Base-by-base conservation (phyloP, 2,888 invertebrate species). In the Tetragonisca angustula region DNA sequence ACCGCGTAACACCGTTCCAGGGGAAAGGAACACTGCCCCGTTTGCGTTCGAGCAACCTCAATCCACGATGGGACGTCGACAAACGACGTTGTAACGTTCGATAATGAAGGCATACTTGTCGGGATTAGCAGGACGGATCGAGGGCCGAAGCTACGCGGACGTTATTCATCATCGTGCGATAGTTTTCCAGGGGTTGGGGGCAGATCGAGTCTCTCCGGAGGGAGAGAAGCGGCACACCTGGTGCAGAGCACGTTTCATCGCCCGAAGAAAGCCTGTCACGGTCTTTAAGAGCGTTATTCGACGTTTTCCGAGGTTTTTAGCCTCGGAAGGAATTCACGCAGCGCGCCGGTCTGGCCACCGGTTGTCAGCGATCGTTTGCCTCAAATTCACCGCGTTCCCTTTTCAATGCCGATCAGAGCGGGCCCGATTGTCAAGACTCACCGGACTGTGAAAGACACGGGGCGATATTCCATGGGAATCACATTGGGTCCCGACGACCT, bases 391-490 rank as follows among this genome's bases (percentile, higher is more conserved):
- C 86, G 80, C 77, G 71, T 73, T 86, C 82, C 82, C 79, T 78
- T 82, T 80, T 80, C 86, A 76, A 81, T 62, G 54, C 56, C 74
- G 59, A 43, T 9, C 9, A 67, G 71, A 68, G 69, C 43, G 49
- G 49, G 76, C 36, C 69, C 82, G 77, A 85, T 86, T 82, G 86
- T 86, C 77, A 82, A 70, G 64, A 64, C 70, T 71, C 76, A 85
- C 49, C 82, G 75, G 74, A 85, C 82, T 85, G 85, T 86, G 85
- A 86, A 86, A 86, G 85, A 86, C 85, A 79, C 71, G 85, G 85
- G 81, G 70, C 85, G 78, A 79, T 85, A 76, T 79, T 86, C 72
- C 79, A 85, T 79, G 76, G 79, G 85, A 81, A 85, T 86, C 81
- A 81, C 78, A 81, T 85, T 79, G 81, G 76, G 36, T 54, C 54